Percentiles rank a stretch among this genome's conserved stretches.
These are phyloP conservation scores for Archips xylosteana DNA, from an alignment of 2,888 invertebrate genomes.

Conservation along the genomic window DNA sequence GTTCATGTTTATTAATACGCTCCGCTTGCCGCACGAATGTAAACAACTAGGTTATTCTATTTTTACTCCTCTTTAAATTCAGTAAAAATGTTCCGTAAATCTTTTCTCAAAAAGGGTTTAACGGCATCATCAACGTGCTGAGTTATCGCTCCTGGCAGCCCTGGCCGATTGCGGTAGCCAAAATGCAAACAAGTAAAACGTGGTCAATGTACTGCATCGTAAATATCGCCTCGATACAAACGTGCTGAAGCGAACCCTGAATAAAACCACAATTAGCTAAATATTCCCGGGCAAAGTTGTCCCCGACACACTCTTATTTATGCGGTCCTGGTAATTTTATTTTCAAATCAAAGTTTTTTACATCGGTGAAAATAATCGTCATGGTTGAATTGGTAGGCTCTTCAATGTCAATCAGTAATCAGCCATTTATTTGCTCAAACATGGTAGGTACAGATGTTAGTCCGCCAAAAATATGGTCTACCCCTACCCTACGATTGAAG, in stretches of 20 bases:
- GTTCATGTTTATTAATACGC: constrained; percentile 36
- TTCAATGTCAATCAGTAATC: too few relatives aligned
- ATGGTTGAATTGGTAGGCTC: too few relatives aligned
- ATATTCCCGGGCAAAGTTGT: constrained; percentile 8
- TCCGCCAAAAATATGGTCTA: too few relatives aligned
- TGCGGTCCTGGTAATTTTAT: constrained; percentile 22
- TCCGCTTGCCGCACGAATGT: constrained; percentile 28
- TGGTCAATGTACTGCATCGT: constrained; percentile 44
- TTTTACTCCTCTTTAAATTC: constrained; percentile 12
- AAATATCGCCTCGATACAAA: constrained; percentile 7
- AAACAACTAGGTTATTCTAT: constrained; percentile 36
- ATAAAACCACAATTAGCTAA: constrained; percentile 19
- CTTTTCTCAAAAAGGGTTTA: constrained; percentile 25
- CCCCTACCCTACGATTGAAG: too few relatives aligned
- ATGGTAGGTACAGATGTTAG: too few relatives aligned
- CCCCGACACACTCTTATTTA: constrained; percentile 11
- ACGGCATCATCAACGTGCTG: constrained; percentile 48
- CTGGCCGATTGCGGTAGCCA: constrained; percentile 47
- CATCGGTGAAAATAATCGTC: too few relatives aligned
- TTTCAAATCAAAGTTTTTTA: too few relatives aligned
- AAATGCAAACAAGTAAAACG: constrained; percentile 36
- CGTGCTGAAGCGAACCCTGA: constrained; percentile 9
- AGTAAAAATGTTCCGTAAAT: constrained; percentile 8
- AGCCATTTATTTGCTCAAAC: too few relatives aligned
- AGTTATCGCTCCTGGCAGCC: constrained; percentile 58